Evolutionary conservation across 2,797 vertebrate species (phyloP), one percentile per base, ranked within the genome.

Genomic region (Phaenicophaeus curvirostris): DNA sequence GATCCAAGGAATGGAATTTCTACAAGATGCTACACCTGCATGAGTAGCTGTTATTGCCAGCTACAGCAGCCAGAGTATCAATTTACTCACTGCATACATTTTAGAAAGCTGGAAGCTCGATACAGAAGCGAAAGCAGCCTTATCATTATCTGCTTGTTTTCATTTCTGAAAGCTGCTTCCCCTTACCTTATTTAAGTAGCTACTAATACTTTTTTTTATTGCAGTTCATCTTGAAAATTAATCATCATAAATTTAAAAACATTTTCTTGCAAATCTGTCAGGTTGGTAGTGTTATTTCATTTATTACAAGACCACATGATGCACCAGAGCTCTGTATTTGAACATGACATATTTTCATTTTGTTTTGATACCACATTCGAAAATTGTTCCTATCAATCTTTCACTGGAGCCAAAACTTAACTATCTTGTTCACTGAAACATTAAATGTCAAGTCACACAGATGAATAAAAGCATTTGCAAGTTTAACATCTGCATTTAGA

Each of bases 331-430:
- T 95, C 96, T 96, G 93, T 93, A 97, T 97, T 97, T 97, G 96
- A 98, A 97, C 93, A 85, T 97, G 97, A 97, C 97, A 96, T 97
- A 97, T 98, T 97, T 97, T 97, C 93, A 93, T 94, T 97, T 92
- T 96, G 96, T 97, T 98, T 97, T 97, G 97, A 98, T 97, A 97
- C 92, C 96, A 95, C 94, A 94, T 97, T 96, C 13, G 94, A 96
- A 98, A 98, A 98, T 97, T 97, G 81, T 96, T 96, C 95, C 97
- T 97, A 98, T 98, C 97, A 96, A 97, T 98, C 98, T 98, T 96
- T 94, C 73, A 53, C 72, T 80, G 92, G 89, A 97, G 93, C 92
- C 96, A 97, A 96, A 97, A 96, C 91, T 92, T 95, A 96, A 96
- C 93, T 95, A 96, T 96, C 95, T 97, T 96, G 96, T 95, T 97